Evolutionary conservation across 1,140 invertebrate genomes (phyloP).

Genomic region (Parapsyche elsis): DNA sequence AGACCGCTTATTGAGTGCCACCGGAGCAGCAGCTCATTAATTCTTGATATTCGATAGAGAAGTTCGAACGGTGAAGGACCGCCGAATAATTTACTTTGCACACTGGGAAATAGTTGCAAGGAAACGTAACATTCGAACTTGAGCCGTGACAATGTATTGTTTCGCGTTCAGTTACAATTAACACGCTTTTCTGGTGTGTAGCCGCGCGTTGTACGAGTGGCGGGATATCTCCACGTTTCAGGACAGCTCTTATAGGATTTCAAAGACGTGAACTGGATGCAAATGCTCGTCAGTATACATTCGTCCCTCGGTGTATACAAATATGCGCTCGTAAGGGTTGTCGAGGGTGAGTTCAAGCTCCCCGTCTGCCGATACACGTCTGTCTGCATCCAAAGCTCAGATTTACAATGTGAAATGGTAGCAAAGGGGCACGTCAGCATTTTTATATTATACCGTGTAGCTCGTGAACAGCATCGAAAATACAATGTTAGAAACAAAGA

Average conservation of each 20-base stretch:
- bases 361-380: not conserved
- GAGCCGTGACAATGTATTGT: too few relatives aligned
- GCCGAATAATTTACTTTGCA: too few relatives aligned
- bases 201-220: constrained; percentile 6
- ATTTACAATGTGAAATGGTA: not conserved
- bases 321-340: not conserved
- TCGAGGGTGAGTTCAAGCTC: not conserved
- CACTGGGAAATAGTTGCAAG: too few relatives aligned
- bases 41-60: too few relatives aligned
- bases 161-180: not conserved
- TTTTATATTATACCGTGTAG: too few relatives aligned
- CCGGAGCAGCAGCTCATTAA: too few relatives aligned
- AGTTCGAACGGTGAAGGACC: too few relatives aligned
- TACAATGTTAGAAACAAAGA: too few relatives aligned
- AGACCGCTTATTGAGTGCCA: too few relatives aligned
- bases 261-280: constrained; percentile 4
- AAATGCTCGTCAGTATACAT: constrained; percentile 27
- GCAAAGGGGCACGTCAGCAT: too few relatives aligned
- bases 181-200: constrained; percentile 18
- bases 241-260: constrained; percentile 32
- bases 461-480: too few relatives aligned
- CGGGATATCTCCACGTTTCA: constrained; percentile 39
- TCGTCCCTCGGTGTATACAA: constrained; percentile 4
- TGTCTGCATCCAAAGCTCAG: not conserved
- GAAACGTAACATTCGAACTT: too few relatives aligned